A percentile compares a stretch with the other conserved stretches of the same genome.
Evolutionary conservation across 2,888 invertebrate species (phyloP).

Genomic region (Mythimna lalbum): DNA sequence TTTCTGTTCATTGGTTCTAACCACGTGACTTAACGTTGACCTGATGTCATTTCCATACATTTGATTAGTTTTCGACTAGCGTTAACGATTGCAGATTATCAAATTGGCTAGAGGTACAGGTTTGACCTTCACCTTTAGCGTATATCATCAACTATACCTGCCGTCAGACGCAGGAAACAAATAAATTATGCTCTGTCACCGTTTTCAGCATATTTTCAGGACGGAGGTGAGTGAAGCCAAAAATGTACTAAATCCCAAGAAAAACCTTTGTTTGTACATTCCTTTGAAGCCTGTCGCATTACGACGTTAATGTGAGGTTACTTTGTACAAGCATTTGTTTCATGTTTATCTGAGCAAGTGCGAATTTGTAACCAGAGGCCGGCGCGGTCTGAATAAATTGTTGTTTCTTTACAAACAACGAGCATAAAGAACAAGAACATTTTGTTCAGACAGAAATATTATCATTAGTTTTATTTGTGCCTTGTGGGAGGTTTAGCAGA

Average conservation of each 20-base stretch:
- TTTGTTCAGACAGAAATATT: neutral
- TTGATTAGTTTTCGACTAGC: too few species aligned
- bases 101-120: too few species aligned
- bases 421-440: neutral
- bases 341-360: conserved; percentile 30
- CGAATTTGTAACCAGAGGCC: conserved; percentile 21
- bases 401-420: conserved; percentile 4
- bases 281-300: conserved; percentile 21
- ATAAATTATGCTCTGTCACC: neutral
- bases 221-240: neutral
- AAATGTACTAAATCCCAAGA: conserved; percentile 6
- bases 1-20: too few species aligned
- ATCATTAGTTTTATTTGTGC: neutral
- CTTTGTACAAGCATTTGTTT: conserved; percentile 36
- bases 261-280: conserved; percentile 7
- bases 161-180: too few species aligned
- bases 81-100: too few species aligned
- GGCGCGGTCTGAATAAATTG: conserved; percentile 5
- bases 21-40: too few species aligned
- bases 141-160: neutral
- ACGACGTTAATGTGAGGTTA: conserved; percentile 13
- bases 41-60: too few species aligned
- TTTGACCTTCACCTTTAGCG: conserved; percentile 2
- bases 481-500: too few species aligned
- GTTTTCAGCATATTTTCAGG: neutral